Base-by-base conservation (phyloP, 2,797 vertebrate genomes). In the Odontamblyopus rebecca region DNA sequence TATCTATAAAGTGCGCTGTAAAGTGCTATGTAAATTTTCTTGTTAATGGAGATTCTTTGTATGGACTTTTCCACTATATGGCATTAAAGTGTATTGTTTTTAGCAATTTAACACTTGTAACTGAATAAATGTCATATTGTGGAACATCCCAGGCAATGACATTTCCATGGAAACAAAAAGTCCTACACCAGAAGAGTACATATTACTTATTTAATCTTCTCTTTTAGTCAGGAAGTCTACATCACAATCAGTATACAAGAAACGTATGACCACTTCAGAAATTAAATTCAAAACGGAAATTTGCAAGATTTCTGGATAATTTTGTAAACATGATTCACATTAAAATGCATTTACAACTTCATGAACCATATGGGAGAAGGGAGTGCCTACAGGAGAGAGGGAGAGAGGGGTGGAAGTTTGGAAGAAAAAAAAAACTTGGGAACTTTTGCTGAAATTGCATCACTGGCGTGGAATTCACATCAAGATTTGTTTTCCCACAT, bases 391-490 rank as follows among this genome's bases (percentile, higher is more conserved):
- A 30, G 66, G 75, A 27, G 19, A 79, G 67, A 72, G 80, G 65
- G 76, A 72, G 78, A 62, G 76, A 79, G 35, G 68, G 82, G 78
- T 19, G 54, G 51, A 27, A 75, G 69, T 69, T 9, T 19, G 67
- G 32, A 67, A 38, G 69, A 30, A 30, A 32, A 35, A 35, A 35
- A 35, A 18, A 66, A 54, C 50, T 67, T 5, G 50, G 69, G 27
- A 23, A 29, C 44, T 48, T 48, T 48, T 48, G 71, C 74, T 75
- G 75, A 35, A 50, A 70, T 93, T 91, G 88, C 92, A 89, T 93
- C 90, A 92, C 67, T 65, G 72, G 64, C 82, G 82, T 89, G 73
- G 91, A 93, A 93, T 93, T 89, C 76, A 48, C 82, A 76, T 82
- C 57, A 61, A 89, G 83, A 70, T 89, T 85, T 83, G n/a, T 82